A percentile compares a stretch with the other conserved stretches of the same genome.
phyloP scores from a whole-genome alignment of 2,797 vertebrate species.

The Champsocephalus gunnari region DNA sequence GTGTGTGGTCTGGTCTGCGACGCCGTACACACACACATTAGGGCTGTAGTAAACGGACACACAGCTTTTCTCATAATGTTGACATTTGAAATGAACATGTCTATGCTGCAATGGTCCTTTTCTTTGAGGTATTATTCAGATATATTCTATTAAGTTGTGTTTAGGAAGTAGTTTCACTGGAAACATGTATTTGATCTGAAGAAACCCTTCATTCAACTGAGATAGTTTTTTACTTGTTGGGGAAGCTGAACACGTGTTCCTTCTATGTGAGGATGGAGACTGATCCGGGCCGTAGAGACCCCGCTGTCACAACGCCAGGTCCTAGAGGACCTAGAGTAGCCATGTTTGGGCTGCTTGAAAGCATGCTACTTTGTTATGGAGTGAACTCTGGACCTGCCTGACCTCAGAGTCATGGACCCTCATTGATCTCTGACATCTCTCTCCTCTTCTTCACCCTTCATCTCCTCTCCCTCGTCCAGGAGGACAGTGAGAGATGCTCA shows the following conservation, averaged over 20 bases:
- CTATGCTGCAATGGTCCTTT: too few species aligned
- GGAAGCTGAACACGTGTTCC: neutral
- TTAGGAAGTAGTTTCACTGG: too few species aligned
- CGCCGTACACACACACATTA: neutral
- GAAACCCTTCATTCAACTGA: too few species aligned
- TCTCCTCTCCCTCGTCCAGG: constrained; percentile 81
- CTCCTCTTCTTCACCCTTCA: constrained; percentile 23
- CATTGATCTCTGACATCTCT: constrained; percentile 44
- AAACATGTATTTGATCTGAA: too few species aligned
- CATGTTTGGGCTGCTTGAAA: neutral
- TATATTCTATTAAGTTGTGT: too few species aligned
- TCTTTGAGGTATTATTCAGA: too few species aligned
- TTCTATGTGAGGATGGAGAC: neutral
- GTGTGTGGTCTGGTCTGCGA: neutral
- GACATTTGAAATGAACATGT: too few species aligned
- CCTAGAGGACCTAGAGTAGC: too few species aligned
- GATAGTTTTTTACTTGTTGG: too few species aligned
- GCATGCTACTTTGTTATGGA: neutral
- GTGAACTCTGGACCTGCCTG: neutral
- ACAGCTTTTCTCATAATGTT: too few species aligned
- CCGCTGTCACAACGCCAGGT: neutral
- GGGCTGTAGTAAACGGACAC: neutral
- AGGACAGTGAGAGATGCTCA: constrained; percentile 95
- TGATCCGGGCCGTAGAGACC: neutral
- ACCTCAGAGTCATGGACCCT: neutral